phyloP scores from a whole-genome alignment of 1,140 invertebrate genomes.

The Papilio dardanus region DNA sequence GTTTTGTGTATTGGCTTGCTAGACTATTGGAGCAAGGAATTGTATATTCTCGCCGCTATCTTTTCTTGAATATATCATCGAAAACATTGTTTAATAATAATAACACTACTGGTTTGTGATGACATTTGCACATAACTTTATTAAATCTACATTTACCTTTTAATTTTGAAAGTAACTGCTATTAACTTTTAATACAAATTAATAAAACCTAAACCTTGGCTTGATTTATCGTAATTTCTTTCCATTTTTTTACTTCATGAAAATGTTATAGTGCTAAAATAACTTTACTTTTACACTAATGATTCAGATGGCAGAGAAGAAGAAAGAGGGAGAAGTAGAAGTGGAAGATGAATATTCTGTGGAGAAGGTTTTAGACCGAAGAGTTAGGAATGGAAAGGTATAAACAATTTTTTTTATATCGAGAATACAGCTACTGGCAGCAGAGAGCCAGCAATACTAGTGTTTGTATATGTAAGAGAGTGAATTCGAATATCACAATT shows the following conservation, averaged over 20 bases:
- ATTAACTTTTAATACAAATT: not conserved
- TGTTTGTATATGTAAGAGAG: no score
- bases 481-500: no score
- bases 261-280: not conserved
- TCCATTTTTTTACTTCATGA: not conserved
- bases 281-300: conserved; percentile 14
- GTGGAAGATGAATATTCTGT: conserved; percentile 94
- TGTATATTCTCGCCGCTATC: not conserved
- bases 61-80: not conserved
- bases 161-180: not conserved
- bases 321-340: conserved; percentile 80
- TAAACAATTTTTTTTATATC: no score
- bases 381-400: conserved; percentile 89
- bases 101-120: not conserved
- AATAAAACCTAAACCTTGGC: not conserved
- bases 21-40: not conserved
- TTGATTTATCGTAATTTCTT: not conserved
- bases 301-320: conserved; percentile 73
- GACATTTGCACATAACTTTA: not conserved
- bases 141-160: not conserved
- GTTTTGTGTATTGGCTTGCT: not conserved
- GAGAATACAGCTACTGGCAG: no score
- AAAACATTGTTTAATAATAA: not conserved
- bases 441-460: no score
- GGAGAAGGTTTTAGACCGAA: conserved; percentile 94